These are phyloP conservation scores for Tangara arthus DNA, from an alignment of 2,797 vertebrate genomes.

Conservation along the genomic window DNA sequence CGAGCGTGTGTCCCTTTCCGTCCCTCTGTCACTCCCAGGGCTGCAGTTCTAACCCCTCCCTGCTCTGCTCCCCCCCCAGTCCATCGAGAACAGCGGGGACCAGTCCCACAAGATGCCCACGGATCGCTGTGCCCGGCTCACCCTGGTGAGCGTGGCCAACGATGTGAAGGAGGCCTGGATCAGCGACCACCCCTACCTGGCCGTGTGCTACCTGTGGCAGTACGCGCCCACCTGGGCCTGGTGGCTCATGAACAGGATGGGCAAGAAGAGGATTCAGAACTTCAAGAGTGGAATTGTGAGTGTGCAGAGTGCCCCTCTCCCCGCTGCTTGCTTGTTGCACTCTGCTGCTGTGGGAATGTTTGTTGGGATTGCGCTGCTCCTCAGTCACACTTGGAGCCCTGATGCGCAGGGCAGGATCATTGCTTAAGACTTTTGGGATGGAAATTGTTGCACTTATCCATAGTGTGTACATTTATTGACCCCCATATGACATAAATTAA, in stretches of 20 bases:
- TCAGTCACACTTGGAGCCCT: fast-evolving
- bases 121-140: slow-evolving; percentile 84
- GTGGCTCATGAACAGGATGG: slow-evolving; percentile 78
- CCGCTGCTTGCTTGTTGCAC: neutral
- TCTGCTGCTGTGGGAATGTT: neutral
- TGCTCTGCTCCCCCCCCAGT: slow-evolving; percentile 50
- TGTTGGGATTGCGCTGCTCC: neutral
- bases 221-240: slow-evolving; percentile 87
- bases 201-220: slow-evolving; percentile 86
- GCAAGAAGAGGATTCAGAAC: slow-evolving; percentile 85
- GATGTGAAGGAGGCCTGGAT: slow-evolving; percentile 92
- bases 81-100: slow-evolving; percentile 55
- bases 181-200: slow-evolving; percentile 84
- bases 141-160: slow-evolving; percentile 84
- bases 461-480: neutral
- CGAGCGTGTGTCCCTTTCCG: neutral
- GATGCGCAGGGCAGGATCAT: neutral
- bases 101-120: slow-evolving; percentile 90
- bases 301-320: slow-evolving; percentile 15
- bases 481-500: neutral
- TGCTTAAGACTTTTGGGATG: neutral
- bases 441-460: neutral
- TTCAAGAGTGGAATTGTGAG: slow-evolving; percentile 90
- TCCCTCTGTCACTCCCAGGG: neutral
- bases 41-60: neutral